Evolutionary conservation across 2,113 vertebrate genomes (phyloP), one percentile per base, ranked within the genome.

Genomic region (Podarcis raffonei): DNA sequence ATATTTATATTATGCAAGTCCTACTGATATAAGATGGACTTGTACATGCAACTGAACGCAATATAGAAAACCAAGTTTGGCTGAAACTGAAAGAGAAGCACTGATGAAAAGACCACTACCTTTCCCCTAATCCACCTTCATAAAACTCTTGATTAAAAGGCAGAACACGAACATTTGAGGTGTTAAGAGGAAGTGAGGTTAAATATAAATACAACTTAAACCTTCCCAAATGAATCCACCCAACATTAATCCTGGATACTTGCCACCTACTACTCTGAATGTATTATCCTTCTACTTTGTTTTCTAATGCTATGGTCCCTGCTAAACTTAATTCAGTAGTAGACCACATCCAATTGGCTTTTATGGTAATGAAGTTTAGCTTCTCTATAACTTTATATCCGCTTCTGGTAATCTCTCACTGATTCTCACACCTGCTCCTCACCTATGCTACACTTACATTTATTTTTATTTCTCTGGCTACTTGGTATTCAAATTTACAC

Each of bases 381-480:
- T 86, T 83, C 82, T 59, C 72, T 15, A 2, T 87, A 87, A 86
- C 87, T 15, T 65, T 77, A 42, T 80, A 90, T 87, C 80, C 68
- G 39, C 89, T 74, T 85, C 59, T 75, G 7, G 16, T 69, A 89
- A 84, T 89, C 87, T 89, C 62, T 77, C 42, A 77, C 88, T 88
- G 81, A 90, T 85, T 81, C 88, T 69, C 81, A 89, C 74, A 89
- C 87, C 87, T 84, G 87, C 81, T 89, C 81, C 62, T 89, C 81
- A 89, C 82, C 87, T 77, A 84, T 57, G 87, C 27, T 84, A 89
- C 42, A 83, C 87, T 84, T 68, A 84, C 53, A 89, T 84, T 89
- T 84, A 89, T 89, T 89, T 89, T 85, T 84, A 85, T 89, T 85
- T 89, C 76, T 85, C 53, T 85, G 83, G 83, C 80, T 78, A 83